Evolutionary conservation across 2,888 invertebrate species (phyloP).

Genomic region (Lordiphosa andalusiaca): DNA sequence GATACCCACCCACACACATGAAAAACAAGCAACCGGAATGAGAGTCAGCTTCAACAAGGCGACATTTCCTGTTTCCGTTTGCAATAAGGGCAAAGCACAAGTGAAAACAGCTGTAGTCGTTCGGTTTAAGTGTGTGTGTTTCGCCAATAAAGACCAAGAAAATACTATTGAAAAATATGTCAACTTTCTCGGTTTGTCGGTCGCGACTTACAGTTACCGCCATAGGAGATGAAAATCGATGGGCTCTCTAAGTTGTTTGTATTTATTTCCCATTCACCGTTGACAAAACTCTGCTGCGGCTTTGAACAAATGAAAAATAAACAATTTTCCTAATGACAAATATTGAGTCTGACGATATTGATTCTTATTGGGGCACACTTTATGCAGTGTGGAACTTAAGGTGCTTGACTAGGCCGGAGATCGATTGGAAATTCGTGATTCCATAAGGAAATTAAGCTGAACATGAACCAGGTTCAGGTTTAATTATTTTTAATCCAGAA

Average conservation of each 20-base stretch:
- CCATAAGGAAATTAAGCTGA: no score
- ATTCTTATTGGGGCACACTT: conserved; percentile 40
- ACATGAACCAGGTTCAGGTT: no score
- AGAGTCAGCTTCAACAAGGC: conserved; percentile 19
- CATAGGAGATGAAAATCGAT: conserved; percentile 64
- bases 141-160: conserved; percentile 10
- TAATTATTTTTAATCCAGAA: no score
- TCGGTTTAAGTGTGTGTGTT: neutral
- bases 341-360: conserved; percentile 54
- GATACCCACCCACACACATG: neutral
- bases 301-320: conserved; percentile 64
- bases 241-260: conserved; percentile 26
- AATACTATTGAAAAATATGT: conserved; percentile 44
- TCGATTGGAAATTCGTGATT: no score
- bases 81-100: conserved; percentile 13
- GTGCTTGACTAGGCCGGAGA: no score
- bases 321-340: conserved; percentile 71
- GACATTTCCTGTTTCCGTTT: conserved; percentile 25
- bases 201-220: conserved; percentile 10
- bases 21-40: conserved; percentile 7
- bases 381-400: no score
- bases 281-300: conserved; percentile 35
- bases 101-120: conserved; percentile 2
- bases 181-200: conserved; percentile 43
- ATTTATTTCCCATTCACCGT: conserved; percentile 38